These are phyloP conservation scores for Drosophila leonis DNA, from an alignment of 2,888 invertebrate species.

Conservation along the genomic window DNA sequence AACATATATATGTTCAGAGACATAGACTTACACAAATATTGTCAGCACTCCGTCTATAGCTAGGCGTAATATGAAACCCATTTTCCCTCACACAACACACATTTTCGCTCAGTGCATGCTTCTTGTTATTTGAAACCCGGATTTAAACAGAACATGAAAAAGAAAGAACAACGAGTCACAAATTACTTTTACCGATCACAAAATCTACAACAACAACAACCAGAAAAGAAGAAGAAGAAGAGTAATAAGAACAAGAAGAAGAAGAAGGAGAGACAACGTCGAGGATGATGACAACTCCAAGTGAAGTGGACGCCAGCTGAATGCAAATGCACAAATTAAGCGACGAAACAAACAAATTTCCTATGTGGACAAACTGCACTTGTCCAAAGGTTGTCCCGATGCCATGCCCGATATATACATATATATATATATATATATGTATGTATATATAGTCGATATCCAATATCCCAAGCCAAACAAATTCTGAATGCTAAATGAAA, in stretches of 20 bases:
- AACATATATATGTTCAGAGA: not conserved
- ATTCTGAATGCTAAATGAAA: slow-evolving; percentile 72
- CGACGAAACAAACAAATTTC: slow-evolving; percentile 69
- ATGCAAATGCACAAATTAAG: slow-evolving; percentile 77
- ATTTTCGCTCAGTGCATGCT: slow-evolving; percentile 57
- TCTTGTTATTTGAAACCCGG: slow-evolving; percentile 76
- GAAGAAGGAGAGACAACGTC: slow-evolving; percentile 12
- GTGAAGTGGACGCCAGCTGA: slow-evolving; percentile 57
- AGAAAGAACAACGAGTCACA: slow-evolving; percentile 70
- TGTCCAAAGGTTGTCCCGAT: slow-evolving; percentile 66
- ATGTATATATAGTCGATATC: slow-evolving; percentile 26
- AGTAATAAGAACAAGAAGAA: slow-evolving; percentile 17
- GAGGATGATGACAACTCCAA: slow-evolving; percentile 50
- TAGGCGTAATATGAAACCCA: no score
- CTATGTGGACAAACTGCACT: slow-evolving; percentile 74
- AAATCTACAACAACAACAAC: slow-evolving; percentile 30
- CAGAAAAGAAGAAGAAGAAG: slow-evolving; percentile 14
- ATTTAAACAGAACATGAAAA: slow-evolving; percentile 69
- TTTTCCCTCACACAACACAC: not conserved
- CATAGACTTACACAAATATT: not conserved
- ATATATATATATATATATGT: not conserved
- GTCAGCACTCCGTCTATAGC: not conserved
- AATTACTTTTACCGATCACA: slow-evolving; percentile 78
- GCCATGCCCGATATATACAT: slow-evolving; percentile 1
- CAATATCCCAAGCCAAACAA: slow-evolving; percentile 35